A percentile compares a stretch with the other conserved stretches of the same genome.
Conservation (phyloP, 92 coral and sea anemone species). For the Porites lobata region DNA sequence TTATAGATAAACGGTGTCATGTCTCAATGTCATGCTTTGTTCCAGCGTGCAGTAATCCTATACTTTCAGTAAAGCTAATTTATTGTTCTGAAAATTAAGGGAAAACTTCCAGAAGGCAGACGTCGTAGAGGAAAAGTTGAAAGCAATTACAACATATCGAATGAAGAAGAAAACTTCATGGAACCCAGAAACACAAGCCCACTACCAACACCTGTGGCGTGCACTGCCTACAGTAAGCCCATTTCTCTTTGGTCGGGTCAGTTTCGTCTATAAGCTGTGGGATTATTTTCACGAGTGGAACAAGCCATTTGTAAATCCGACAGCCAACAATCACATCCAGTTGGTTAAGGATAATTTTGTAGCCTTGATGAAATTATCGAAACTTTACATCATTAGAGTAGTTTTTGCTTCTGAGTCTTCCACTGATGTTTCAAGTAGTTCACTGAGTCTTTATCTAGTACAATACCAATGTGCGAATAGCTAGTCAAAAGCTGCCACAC, state of each 20-base stretch:
- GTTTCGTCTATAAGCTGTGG: not conserved
- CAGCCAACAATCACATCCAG: no score
- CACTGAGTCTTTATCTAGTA: no score
- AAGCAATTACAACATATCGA: slow-evolving; percentile 16
- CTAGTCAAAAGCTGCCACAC: no score
- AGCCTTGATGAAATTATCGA: no score
- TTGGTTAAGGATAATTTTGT: no score
- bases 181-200: slow-evolving; percentile 8
- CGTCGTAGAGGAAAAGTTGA: slow-evolving; percentile 1
- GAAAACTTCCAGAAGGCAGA: not conserved
- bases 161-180: not conserved
- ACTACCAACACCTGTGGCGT: slow-evolving; percentile 18
- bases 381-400: no score
- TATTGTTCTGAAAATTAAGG: not conserved
- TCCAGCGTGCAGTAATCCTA: not conserved
- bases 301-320: not conserved
- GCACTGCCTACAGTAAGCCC: not conserved
- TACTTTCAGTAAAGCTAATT: not conserved
- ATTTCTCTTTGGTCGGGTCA: no score
- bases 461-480: no score
- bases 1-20: not conserved
- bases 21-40: not conserved
- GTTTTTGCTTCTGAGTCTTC: no score
- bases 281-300: not conserved
- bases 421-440: no score